Conservation (phyloP, 2,888 invertebrate species). For the Agonum fuliginosum region DNA sequence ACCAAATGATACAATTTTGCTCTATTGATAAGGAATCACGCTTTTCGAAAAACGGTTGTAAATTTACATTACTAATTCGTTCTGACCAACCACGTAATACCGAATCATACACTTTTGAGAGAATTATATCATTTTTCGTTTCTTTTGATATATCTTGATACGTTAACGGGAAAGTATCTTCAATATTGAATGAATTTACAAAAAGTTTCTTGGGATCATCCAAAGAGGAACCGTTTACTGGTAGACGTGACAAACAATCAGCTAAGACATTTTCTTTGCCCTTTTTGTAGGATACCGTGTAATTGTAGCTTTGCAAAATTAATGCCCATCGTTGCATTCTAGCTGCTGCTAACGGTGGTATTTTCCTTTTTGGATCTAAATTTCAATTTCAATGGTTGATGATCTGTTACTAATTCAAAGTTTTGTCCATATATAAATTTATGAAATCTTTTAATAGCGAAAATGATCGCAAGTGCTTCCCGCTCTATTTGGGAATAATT, state of each 20-base stretch:
- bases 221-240: conserved; percentile 5
- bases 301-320: conserved; percentile 10
- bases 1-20: too few relatives aligned
- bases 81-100: too few relatives aligned
- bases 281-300: conserved; percentile 1
- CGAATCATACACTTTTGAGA: too few relatives aligned
- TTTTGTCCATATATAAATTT: conserved; percentile 69
- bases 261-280: conserved; percentile 17
- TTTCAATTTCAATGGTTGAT: conserved; percentile 62
- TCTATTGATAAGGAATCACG: too few relatives aligned
- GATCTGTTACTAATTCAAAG: conserved; percentile 63
- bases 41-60: too few relatives aligned
- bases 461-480: conserved; percentile 65
- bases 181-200: not conserved
- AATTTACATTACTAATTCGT: too few relatives aligned
- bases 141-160: too few relatives aligned
- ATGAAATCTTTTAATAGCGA: conserved; percentile 69
- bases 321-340: conserved; percentile 32
- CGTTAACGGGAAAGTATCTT: not conserved
- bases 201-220: not conserved
- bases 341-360: conserved; percentile 54
- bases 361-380: conserved; percentile 62
- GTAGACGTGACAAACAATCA: conserved; percentile 45
- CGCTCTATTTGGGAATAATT: not conserved
- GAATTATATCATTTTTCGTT: too few relatives aligned